Percentiles rank a stretch among this genome's conserved stretches.
Conservation (phyloP, 2,113 vertebrate species). For the Zosterops japonicus region DNA sequence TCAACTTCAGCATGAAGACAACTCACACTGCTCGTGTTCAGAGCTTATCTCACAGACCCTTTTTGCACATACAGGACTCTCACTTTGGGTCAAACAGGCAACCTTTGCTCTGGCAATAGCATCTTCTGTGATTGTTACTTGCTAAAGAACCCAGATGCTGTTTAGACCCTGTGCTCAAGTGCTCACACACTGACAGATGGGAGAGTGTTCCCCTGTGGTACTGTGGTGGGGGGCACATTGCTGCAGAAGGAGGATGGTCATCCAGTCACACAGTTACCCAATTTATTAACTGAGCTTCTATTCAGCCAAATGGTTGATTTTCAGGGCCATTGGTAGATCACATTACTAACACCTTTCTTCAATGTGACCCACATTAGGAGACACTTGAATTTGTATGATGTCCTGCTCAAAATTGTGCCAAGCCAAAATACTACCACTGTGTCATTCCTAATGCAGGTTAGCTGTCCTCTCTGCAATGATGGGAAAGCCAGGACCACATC, state of each 20-base stretch:
- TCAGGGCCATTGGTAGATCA: not conserved
- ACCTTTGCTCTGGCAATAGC: not conserved
- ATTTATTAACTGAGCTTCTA: not conserved
- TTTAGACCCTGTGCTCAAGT: not conserved
- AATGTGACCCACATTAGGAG: not conserved
- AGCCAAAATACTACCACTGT: not conserved
- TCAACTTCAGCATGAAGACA: not conserved
- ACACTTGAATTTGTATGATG: not conserved
- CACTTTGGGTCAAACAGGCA: not conserved
- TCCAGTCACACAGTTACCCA: not conserved
- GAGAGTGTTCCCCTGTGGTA: not conserved
- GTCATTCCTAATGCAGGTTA: not conserved
- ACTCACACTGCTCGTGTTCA: not conserved
- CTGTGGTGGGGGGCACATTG: accelerated
- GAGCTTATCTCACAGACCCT: not conserved
- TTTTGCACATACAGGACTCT: not conserved
- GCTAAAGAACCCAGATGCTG: not conserved
- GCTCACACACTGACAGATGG: not conserved
- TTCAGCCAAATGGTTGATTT: not conserved
- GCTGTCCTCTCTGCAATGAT: not conserved
- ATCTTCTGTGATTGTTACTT: not conserved
- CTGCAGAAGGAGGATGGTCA: not conserved
- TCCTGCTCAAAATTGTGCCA: not conserved
- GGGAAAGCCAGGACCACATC: not conserved
- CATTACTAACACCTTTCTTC: not conserved